Base-by-base conservation (phyloP, 1,140 invertebrate genomes). In the Arion vulgaris region DNA sequence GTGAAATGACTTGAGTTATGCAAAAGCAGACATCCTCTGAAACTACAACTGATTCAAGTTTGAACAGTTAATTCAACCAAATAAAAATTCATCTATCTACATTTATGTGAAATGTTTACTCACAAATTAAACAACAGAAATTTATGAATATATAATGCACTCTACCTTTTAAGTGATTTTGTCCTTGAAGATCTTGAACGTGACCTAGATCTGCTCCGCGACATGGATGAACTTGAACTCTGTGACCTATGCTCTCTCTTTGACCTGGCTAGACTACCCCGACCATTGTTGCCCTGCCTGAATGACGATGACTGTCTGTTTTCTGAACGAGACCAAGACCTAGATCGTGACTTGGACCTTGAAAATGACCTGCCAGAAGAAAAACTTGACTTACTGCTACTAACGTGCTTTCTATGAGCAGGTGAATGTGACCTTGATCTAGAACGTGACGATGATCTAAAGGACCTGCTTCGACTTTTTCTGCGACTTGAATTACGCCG, bases 181-280 rank as follows among this genome's bases (percentile, higher is more conserved):
- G 91, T 90, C 66, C 89, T 87, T 19, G 92, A 93, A 71, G 78
- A 34, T 39, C 32, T 28, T 57, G 83, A 85, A 28, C 82, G 88
- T 69, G 86, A 89, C 32, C 85, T 83, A 57, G 79, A 85, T 51
- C 77, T 84, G 34, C 81, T 86, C 19, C 75, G 81, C 53, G 86
- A 88, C 34, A 82, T 76, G 49, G 89, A 80, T 74, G 81, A 83
- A 26, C 85, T 85, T 39, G 92, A 92, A 81, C 90, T 90, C 79
- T 89, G 72, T 69, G 87, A 86, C 83, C 84, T 86, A 39, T 77
- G 80, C 38, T 74, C 79, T 78, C 84, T 73, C 72, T 78, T 49
- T 78, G 84, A 87, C 28, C 81, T 41, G 32, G 7, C 45, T 39
- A 5, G 38, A n/a, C 36, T 39, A 13, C 28, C 28, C 1, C 76